Evolutionary conservation across 2,797 vertebrate genomes (phyloP), one percentile per base, ranked within the genome.

Genomic region (Sebastes hubbsi): DNA sequence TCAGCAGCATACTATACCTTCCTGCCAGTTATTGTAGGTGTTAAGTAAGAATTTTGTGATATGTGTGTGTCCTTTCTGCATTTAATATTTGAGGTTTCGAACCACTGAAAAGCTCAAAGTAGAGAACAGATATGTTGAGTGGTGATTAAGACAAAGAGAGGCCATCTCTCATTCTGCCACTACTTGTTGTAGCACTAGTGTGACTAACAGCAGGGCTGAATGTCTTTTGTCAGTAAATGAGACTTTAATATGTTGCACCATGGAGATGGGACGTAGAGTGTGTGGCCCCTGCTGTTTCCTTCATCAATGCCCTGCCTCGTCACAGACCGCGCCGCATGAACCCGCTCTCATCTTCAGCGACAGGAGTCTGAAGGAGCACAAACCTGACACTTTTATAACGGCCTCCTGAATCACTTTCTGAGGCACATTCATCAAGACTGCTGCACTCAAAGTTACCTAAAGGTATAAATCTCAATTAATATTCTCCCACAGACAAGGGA

Each of bases 211-310:
- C 80, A 75, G 91, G 91, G 46, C 85, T 89, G 92, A 94, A 94
- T 92, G 93, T 94, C 88, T 94, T 91, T 93, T 95, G 92, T 94
- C 93, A 93, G 91, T 92, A 94, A 96, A 96, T 94, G 92, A 93
- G 94, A 95, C 92, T 95, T 95, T 96, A 96, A 96, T 96, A 94
- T 86, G 90, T 92, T 87, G 85, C 90, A 93, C 94, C 92, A 94
- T 89, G 92, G 94, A 92, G 93, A 95, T 92, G 90, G 90, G 88
- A 90, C 91, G 83, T 74, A 92, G 90, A 89, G 92, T 93, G 89
- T 91, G 88, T 78, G 87, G 88, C 86, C 85, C 92, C 90, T 54
- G 90, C 92, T 93, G 92, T 77, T 93, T 86, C 90, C 86, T 90
- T 91, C 90, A 94, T 95, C 94, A 92, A 32, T 82, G 92, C 72